Conservation (phyloP, 2,888 invertebrate genomes). For the Drosophila yooni region DNA sequence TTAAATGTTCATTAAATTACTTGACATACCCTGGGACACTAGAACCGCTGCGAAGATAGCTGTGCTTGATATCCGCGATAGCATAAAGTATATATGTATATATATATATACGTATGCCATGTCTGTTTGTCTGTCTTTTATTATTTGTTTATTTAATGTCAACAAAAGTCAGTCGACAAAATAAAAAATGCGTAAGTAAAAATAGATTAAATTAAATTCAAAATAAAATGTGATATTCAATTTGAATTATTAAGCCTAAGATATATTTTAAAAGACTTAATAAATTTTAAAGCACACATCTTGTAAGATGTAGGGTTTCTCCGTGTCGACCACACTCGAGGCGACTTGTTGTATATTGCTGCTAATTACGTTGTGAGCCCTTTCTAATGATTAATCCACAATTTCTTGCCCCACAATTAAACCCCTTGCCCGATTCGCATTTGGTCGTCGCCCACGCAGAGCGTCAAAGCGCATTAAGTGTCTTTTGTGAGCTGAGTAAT, state of each 20-base stretch:
- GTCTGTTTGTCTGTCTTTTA: background rate
- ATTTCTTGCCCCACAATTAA: slow-evolving; percentile 58
- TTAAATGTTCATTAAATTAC: slow-evolving; percentile 13
- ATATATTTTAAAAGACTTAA: background rate
- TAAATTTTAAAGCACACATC: background rate
- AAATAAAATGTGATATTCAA: background rate
- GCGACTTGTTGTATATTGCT: slow-evolving; percentile 13
- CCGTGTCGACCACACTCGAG: background rate
- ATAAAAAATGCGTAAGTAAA: background rate
- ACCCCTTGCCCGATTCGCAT: slow-evolving; percentile 28
- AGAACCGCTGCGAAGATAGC: background rate
- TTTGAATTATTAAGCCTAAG: background rate
- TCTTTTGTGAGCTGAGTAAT: slow-evolving; percentile 70
- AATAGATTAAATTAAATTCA: background rate
- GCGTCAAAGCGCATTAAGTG: slow-evolving; percentile 71
- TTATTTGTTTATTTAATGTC: background rate
- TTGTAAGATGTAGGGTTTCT: background rate
- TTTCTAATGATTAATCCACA: slow-evolving; percentile 42
- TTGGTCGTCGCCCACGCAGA: slow-evolving; percentile 34
- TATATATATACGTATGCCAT: background rate
- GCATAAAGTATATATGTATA: background rate
- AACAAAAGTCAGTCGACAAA: background rate
- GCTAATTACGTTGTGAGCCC: slow-evolving; percentile 48
- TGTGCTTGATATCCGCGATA: background rate
- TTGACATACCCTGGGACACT: background rate